Conservation (phyloP, 23 tunicate species). For the Ascidia mentula region DNA sequence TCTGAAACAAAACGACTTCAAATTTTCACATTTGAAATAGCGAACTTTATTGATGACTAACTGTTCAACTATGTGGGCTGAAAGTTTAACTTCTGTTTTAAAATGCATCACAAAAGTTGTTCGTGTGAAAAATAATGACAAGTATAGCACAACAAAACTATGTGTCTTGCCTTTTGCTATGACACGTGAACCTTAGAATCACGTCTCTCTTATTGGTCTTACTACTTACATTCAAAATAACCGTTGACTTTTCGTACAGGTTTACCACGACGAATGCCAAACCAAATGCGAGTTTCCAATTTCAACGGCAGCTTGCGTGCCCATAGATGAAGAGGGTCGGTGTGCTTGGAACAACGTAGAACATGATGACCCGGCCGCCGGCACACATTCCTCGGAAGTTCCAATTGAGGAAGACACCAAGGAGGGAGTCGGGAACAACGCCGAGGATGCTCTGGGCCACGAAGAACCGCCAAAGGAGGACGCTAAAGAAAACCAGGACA, state of each 20-base stretch:
- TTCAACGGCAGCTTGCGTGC: slow-evolving; percentile 1
- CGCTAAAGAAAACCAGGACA: background rate
- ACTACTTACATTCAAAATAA: too few species aligned
- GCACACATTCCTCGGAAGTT: background rate
- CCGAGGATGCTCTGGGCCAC: slow-evolving; percentile 1
- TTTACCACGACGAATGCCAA: slow-evolving; percentile 1
- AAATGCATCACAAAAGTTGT: too few species aligned
- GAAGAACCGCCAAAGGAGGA: background rate
- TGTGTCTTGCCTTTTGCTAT: too few species aligned
- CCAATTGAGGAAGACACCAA: background rate
- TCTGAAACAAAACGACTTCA: too few species aligned
- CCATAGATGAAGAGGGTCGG: background rate
- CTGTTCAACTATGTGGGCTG: too few species aligned
- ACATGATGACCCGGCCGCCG: background rate
- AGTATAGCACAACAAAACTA: too few species aligned
- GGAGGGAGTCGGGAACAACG: background rate
- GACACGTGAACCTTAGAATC: too few species aligned
- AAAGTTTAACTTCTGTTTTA: too few species aligned
- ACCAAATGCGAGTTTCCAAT: background rate
- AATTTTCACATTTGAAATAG: too few species aligned
- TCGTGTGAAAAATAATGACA: too few species aligned
- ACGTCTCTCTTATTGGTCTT: too few species aligned
- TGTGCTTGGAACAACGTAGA: background rate
- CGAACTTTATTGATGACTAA: too few species aligned
- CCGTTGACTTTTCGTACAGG: background rate